Percentiles rank a stretch among this genome's conserved stretches.
Conservation (phyloP, 2,113 vertebrate genomes). For the Dinomys branickii region DNA sequence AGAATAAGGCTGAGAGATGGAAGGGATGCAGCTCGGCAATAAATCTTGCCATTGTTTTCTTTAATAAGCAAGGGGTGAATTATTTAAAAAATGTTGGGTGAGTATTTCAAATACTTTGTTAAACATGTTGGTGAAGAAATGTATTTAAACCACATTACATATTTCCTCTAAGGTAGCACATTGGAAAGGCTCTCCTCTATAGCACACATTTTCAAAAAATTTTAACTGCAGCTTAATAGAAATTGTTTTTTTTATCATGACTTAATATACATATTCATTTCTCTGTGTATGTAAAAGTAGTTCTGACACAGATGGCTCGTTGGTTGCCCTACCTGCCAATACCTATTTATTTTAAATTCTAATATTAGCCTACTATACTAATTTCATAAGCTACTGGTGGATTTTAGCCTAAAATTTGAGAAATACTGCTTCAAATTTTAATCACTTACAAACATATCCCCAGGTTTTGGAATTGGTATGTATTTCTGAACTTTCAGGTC, state of each 20-base stretch:
- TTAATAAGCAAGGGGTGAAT: neutral
- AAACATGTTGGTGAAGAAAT: neutral
- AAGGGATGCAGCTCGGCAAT: neutral
- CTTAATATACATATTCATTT: neutral
- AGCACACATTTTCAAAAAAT: neutral
- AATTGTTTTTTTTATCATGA: neutral
- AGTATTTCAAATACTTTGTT: neutral
- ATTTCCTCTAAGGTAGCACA: neutral
- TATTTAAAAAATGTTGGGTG: neutral
- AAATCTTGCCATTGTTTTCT: neutral
- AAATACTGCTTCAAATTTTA: neutral
- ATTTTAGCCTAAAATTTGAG: neutral
- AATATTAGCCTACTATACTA: neutral
- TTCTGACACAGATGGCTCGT: neutral
- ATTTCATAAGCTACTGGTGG: neutral
- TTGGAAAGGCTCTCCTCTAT: neutral
- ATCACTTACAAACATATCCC: neutral
- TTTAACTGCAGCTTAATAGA: neutral
- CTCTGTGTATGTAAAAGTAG: neutral
- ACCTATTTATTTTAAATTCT: neutral
- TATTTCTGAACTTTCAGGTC: constrained; percentile 10
- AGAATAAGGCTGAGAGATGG: neutral
- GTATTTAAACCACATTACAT: neutral
- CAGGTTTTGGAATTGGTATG: neutral
- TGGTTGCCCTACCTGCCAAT: neutral